Evolutionary conservation across 2,888 invertebrate species (phyloP), one percentile per base, ranked within the genome.

Genomic region (Caenorhabditis drosophilae): DNA sequence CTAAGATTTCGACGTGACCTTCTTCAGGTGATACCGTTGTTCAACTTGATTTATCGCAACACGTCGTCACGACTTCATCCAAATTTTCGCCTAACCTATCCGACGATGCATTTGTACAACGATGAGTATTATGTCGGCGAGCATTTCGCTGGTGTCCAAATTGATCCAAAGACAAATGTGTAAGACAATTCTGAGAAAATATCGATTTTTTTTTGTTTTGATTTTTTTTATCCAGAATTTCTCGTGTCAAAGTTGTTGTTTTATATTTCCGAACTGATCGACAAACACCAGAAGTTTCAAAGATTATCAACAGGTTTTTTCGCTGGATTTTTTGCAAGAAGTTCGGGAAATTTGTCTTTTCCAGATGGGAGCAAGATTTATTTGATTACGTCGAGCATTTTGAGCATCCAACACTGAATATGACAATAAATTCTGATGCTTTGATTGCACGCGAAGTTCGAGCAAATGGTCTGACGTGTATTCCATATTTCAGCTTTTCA

Each of bases 111-210:
- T 58, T 47, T 78, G n/a, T 78, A 76, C 60, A 76, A 78, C 47
- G 78, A 78, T 60, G 78, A 78, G 44, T 76, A 74, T 66, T 78
- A 78, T 46, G 78, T 78, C 27, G 78, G 76, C n/a, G 78, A 78
- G 45, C 76, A 78, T 54, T 78, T 78, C 44, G 75, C 73, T 7
- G 78, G 78, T 0, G 78, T 78, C 9, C 48, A 73, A 46, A 68
- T 78, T 27, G 73, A 76, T 55, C 53, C 60, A 23, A 68, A 67
- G 18, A 75, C 77, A 4, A 72, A 73, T 55, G 64, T 73, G 67
- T 72, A 48, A 57, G 70, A 38, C 26, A 22, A 16, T 6, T 16
- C 26, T 26, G n/a, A 20, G 34, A 40, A 23, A 38, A n/a, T 16
- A 41, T 52, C 25, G 16, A 22, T 12, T 46, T 46, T 12, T 4